A percentile compares a stretch with the other conserved stretches of the same genome.
These are phyloP conservation scores for Accipiter cooperii DNA, from an alignment of 2,113 vertebrate species.

Conservation along the genomic window DNA sequence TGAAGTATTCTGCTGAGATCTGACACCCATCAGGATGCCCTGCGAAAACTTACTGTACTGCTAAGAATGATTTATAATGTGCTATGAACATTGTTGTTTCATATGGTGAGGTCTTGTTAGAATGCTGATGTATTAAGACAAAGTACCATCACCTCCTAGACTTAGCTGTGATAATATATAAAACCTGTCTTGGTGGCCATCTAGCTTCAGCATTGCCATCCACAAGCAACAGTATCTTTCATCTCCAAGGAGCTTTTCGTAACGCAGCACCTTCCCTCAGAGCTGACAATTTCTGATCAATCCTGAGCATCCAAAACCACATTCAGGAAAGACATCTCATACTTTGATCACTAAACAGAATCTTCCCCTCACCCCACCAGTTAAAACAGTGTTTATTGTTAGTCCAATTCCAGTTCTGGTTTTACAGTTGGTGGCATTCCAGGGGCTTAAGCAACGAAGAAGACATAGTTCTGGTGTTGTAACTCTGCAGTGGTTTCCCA, in stretches of 20 bases:
- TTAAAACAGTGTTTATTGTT: not conserved
- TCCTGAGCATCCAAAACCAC: not conserved
- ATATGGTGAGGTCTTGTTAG: conserved; percentile 43
- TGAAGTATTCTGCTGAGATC: conserved; percentile 10
- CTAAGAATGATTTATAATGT: conserved; percentile 53
- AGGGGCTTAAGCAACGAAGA: not conserved
- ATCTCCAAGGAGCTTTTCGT: not conserved
- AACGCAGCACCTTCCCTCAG: not conserved
- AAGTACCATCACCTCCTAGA: conserved; percentile 45
- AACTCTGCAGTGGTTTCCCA: not conserved
- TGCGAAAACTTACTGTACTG: not conserved
- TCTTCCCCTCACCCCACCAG: not conserved
- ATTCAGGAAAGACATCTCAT: not conserved
- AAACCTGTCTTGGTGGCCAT: conserved; percentile 14
- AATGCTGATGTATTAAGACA: conserved; percentile 58
- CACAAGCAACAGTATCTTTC: not conserved
- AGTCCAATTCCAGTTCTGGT: not conserved
- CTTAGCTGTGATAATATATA: conserved; percentile 28
- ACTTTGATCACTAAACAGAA: not conserved
- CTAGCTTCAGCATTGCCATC: not conserved
- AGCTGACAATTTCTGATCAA: not conserved
- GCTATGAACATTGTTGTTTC: conserved; percentile 12
- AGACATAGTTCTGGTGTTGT: not conserved
- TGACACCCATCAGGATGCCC: not conserved
- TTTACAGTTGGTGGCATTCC: not conserved